Evolutionary conservation across 2,797 vertebrate genomes (phyloP).

Genomic region (Meriones psammophilus): DNA sequence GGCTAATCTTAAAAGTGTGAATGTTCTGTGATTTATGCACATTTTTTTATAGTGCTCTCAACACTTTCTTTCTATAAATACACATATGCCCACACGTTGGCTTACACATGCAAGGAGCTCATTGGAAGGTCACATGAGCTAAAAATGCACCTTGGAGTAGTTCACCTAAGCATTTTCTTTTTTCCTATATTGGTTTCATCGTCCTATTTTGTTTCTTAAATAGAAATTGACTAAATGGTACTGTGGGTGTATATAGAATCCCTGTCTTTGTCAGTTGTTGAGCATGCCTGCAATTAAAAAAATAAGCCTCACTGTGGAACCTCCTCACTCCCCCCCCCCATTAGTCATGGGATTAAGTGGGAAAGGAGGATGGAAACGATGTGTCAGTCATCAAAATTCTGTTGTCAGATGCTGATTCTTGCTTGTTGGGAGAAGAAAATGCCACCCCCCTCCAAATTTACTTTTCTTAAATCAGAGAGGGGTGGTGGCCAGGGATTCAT

Average conservation of each 20-base stretch:
- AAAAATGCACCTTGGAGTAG: constrained; percentile 73
- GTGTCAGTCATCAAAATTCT: background rate
- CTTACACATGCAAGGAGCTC: constrained; percentile 39
- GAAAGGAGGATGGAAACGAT: constrained; percentile 7
- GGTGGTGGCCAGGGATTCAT: background rate
- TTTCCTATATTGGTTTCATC: constrained; percentile 69
- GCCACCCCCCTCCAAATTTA: background rate
- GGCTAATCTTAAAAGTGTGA: constrained; percentile 46
- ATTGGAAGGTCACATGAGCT: constrained; percentile 77
- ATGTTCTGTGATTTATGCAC: constrained; percentile 67
- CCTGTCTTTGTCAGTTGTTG: constrained; percentile 51
- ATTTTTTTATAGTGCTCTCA: constrained; percentile 67
- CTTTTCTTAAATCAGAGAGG: constrained; percentile 9
- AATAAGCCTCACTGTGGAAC: background rate
- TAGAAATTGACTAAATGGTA: constrained; percentile 77
- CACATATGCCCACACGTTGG: constrained; percentile 61
- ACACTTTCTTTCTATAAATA: constrained; percentile 77
- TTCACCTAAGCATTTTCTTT: constrained; percentile 69
- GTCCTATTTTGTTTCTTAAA: constrained; percentile 78
- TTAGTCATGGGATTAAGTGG: background rate
- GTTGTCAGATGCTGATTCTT: background rate
- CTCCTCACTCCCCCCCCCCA: background rate
- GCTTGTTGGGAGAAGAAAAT: background rate
- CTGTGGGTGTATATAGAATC: constrained; percentile 58
- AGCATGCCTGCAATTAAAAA: constrained; percentile 54